These are phyloP conservation scores for Sciurus carolinensis DNA, from an alignment of 2,797 vertebrate species.

Conservation along the genomic window DNA sequence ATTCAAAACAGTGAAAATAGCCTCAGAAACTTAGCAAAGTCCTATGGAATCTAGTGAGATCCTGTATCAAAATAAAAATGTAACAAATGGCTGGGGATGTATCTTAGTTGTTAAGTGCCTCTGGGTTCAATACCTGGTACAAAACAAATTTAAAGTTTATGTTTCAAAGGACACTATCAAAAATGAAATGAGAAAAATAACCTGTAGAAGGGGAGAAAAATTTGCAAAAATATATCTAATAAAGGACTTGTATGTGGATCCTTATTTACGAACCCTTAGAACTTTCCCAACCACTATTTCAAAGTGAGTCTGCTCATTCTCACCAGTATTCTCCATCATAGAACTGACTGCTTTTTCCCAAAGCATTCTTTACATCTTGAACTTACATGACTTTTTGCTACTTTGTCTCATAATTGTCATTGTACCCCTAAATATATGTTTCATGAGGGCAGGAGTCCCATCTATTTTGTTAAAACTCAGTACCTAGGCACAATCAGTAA, in stretches of 20 bases:
- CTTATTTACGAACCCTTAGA: neutral
- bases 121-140: too few relatives aligned
- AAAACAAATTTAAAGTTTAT: neutral
- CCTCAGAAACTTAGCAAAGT: too few relatives aligned
- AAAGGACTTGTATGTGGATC: neutral
- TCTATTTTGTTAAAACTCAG: slow-evolving; percentile 55
- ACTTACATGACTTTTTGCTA: slow-evolving; percentile 10
- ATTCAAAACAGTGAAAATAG: too few relatives aligned
- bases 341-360: neutral
- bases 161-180: neutral
- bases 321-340: neutral
- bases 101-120: too few relatives aligned
- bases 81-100: too few relatives aligned
- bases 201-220: neutral
- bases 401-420: neutral
- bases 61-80: too few relatives aligned
- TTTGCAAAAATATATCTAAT: neutral
- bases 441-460: neutral
- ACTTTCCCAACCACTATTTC: neutral
- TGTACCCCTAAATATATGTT: neutral
- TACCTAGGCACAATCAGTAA: slow-evolving; percentile 9
- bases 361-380: neutral
- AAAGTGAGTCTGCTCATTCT: neutral
- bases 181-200: neutral
- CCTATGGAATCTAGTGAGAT: too few relatives aligned